Percentiles rank a stretch among this genome's conserved stretches.
Conservation (phyloP, 2,797 vertebrate genomes). For the Graptemys geographica region DNA sequence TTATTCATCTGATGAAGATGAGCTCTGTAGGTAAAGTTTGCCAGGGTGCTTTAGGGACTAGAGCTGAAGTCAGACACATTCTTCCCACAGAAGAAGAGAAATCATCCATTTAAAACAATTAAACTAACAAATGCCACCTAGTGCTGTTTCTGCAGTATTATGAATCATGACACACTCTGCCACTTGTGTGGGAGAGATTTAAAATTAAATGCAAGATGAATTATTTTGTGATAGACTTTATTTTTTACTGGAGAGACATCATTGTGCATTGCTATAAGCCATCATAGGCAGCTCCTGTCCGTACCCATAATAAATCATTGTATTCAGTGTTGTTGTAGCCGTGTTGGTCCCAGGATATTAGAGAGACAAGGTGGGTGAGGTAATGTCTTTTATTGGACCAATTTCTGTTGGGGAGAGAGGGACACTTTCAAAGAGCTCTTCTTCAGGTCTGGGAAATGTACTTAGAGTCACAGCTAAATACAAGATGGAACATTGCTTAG, state of each 20-base stretch:
- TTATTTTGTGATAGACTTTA: slow-evolving; percentile 4
- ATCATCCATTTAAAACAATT: slow-evolving; percentile 51
- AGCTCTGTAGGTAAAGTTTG: slow-evolving; percentile 14
- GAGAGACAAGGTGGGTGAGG: too few species aligned
- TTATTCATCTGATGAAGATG: slow-evolving; percentile 2
- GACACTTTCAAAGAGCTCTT: too few species aligned
- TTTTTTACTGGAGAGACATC: slow-evolving; percentile 39
- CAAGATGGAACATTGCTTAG: too few species aligned
- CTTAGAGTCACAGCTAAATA: too few species aligned
- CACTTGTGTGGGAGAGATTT: slow-evolving; percentile 57
- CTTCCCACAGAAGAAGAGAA: slow-evolving; percentile 19
- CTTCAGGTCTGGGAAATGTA: too few species aligned
- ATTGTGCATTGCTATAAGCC: slow-evolving; percentile 41
- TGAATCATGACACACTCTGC: slow-evolving; percentile 62
- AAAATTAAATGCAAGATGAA: slow-evolving; percentile 62
- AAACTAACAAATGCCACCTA: neutral
- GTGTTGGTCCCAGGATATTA: too few species aligned
- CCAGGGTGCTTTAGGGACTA: slow-evolving; percentile 28
- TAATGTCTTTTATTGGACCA: too few species aligned
- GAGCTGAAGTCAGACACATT: neutral
- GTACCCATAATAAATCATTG: accelerated
- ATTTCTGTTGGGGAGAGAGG: too few species aligned
- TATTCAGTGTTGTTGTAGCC: too few species aligned
- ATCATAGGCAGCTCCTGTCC: slow-evolving; percentile 4
- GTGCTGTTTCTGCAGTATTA: slow-evolving; percentile 63